Base-by-base conservation (phyloP, 2,888 invertebrate genomes). In the Hesperia comma region DNA sequence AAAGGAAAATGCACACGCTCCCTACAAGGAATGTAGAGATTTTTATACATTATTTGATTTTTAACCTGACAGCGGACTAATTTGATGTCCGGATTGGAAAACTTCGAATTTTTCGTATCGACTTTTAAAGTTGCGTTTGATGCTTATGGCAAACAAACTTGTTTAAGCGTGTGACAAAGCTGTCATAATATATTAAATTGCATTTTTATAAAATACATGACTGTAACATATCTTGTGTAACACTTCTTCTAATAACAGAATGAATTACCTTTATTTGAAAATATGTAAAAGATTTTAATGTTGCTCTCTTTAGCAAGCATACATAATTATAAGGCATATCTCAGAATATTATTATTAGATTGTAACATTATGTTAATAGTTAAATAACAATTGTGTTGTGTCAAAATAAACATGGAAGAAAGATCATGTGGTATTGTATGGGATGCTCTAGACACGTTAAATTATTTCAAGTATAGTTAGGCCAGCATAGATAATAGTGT, bases 281-380 rank as follows among this genome's bases (percentile, higher is more conserved):
- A 49, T 49, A 49, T 19, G 5, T 49, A 12, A 49, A 19, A 17
- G 46, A 8, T 46, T 46, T 46, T 46, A 46, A 8, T 19, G 49
- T 49, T 49, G 49, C 49, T 49, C 49, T 49, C 49, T 49, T 49
- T 12, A 15, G 19, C 49, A 49, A 19, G n/a, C 17, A 49, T 49
- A 49, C 37, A 37, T 37, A 19, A 15, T 17, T 12, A 49, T 49
- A 49, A 49, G 49, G 49, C 49, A 49, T 49, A 49, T 49, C 19
- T 49, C 49, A 49, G 49, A 49, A 49, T 26, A 4, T 26, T 26
- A 26, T 49, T 49, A 49, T 49, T 49, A 49, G 17, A 49, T 49
- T 19, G 12, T 49, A 19, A 19, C 12, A 49, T 49, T 19, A 19
- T 19, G 10, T 19, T 19, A 49, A 49, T 49, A 19, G 19, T 19